A percentile compares a stretch with the other conserved stretches of the same genome.
These are phyloP conservation scores for Muraenolepis orangiensis DNA, from an alignment of 2,797 vertebrate species.

Conservation along the genomic window DNA sequence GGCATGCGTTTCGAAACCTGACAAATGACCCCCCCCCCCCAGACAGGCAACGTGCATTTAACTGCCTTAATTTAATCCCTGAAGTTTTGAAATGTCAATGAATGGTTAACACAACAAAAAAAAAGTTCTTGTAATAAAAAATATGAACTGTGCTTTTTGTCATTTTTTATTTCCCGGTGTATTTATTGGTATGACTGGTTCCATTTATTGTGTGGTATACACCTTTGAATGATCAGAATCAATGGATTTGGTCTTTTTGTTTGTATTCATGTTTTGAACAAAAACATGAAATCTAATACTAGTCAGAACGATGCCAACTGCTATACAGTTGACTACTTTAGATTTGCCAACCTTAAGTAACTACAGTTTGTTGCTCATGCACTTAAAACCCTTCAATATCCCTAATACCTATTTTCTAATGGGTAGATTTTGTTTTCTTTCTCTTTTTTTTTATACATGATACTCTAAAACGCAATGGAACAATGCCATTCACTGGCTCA, in stretches of 20 bases:
- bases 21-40: background rate
- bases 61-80: conserved; percentile 66
- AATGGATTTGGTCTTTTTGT: conserved; percentile 1
- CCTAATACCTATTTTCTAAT: conserved; percentile 1
- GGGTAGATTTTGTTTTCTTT: background rate
- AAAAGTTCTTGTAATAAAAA: conserved; percentile 95
- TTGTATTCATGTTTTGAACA: conserved; percentile 10
- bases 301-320: background rate
- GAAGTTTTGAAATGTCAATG: conserved; percentile 88
- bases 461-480: conserved; percentile 6
- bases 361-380: conserved; percentile 10
- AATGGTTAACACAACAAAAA: conserved; percentile 75
- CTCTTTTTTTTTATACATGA: conserved; percentile 10
- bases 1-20: background rate
- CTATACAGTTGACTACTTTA: background rate
- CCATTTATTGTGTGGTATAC: conserved; percentile 18
- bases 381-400: conserved; percentile 5
- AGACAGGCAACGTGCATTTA: conserved; percentile 3
- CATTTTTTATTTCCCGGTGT: conserved; percentile 97
- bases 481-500: background rate
- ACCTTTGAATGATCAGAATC: conserved; percentile 13
- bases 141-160: conserved; percentile 99
- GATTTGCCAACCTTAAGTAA: background rate
- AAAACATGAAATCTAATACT: background rate
- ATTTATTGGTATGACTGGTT: conserved; percentile 65